phyloP scores from a whole-genome alignment of 2,113 vertebrate species.

The Petroica traversi region DNA sequence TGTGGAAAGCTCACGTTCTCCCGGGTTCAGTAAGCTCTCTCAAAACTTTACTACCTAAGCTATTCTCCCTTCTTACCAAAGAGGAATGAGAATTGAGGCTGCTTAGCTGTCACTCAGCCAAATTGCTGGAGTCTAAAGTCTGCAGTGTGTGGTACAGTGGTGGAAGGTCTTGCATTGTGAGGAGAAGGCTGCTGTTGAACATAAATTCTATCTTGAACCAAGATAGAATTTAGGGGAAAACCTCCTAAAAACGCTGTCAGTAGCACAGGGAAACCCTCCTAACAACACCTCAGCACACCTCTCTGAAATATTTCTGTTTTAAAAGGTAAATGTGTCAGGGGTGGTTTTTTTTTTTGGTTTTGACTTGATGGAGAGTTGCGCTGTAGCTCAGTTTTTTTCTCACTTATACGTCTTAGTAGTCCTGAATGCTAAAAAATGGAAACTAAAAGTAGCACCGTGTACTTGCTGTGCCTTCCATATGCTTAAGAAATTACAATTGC shows the following conservation, averaged over 20 bases:
- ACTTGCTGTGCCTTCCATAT: background rate
- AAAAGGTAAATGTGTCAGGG: background rate
- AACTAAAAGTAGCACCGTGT: background rate
- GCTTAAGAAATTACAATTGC: background rate
- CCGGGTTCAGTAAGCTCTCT: background rate
- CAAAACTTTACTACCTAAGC: background rate
- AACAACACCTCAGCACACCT: background rate
- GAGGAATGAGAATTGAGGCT: background rate
- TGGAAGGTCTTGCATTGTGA: background rate
- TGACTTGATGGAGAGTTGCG: background rate
- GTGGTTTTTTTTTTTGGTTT: background rate
- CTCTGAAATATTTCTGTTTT: background rate
- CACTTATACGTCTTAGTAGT: background rate
- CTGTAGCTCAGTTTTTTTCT: background rate
- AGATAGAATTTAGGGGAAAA: too few species aligned
- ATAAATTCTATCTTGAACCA: background rate
- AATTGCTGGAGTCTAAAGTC: background rate
- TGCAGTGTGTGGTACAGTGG: background rate
- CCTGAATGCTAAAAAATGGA: background rate
- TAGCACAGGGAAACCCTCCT: background rate
- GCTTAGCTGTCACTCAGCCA: background rate
- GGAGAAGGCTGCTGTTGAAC: background rate
- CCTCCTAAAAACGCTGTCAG: background rate
- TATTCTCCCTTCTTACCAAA: background rate
- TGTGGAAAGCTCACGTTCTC: background rate